Evolutionary conservation across 1,140 invertebrate genomes (phyloP).

Genomic region (Aplysia californica): DNA sequence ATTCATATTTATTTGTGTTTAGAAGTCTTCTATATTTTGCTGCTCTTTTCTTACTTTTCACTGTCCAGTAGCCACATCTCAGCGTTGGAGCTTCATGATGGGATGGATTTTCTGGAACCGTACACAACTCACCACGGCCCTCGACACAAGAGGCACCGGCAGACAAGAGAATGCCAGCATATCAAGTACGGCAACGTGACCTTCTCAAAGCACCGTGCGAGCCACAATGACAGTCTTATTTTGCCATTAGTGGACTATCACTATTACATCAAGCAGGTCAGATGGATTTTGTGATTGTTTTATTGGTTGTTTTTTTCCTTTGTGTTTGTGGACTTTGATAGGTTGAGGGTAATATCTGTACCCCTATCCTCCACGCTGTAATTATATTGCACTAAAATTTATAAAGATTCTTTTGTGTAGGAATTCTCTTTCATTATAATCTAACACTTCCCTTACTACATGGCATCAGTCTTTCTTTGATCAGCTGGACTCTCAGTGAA

Average conservation of each 20-base stretch:
- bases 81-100: too few relatives aligned
- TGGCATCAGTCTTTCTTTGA: too few relatives aligned
- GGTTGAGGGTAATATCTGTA: background rate
- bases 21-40: too few relatives aligned
- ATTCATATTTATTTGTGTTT: too few relatives aligned
- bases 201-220: constrained; percentile 40
- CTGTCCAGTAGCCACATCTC: too few relatives aligned
- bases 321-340: background rate
- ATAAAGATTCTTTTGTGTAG: too few relatives aligned
- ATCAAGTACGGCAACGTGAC: constrained; percentile 52
- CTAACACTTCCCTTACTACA: too few relatives aligned
- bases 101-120: constrained; percentile 32
- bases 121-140: constrained; percentile 39
- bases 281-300: constrained; percentile 19
- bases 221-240: constrained; percentile 24
- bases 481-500: too few relatives aligned
- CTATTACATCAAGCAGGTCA: constrained; percentile 39
- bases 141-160: constrained; percentile 40
- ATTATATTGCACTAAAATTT: too few relatives aligned
- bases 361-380: too few relatives aligned
- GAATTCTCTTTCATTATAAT: too few relatives aligned
- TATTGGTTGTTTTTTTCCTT: background rate
- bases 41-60: too few relatives aligned
- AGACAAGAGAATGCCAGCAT: constrained; percentile 56
- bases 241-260: constrained; percentile 41